A percentile compares a stretch with the other conserved stretches of the same genome.
Evolutionary conservation across 2,888 invertebrate genomes (phyloP).

Genomic region (Ceratothoa steindachneri): DNA sequence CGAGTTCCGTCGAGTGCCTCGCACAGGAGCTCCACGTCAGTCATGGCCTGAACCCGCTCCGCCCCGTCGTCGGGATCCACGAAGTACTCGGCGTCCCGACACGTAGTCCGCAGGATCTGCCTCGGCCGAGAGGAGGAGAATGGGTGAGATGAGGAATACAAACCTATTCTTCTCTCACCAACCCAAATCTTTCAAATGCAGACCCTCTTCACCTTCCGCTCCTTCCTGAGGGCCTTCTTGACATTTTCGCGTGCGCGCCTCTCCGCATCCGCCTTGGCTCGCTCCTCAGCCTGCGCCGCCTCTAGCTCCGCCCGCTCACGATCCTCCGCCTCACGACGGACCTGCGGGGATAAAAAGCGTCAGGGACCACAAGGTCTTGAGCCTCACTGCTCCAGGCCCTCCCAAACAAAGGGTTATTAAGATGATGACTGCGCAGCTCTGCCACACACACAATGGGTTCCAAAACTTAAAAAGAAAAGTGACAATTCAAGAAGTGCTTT

Average conservation of each 20-base stretch:
- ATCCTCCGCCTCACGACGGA: slow-evolving; percentile 32
- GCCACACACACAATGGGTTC: too few species aligned
- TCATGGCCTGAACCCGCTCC: slow-evolving; percentile 76
- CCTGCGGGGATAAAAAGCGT: not conserved
- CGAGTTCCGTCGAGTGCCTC: slow-evolving; percentile 63
- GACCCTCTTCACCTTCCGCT: slow-evolving; percentile 33
- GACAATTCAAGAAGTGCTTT: too few species aligned
- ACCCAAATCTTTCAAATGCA: too few species aligned
- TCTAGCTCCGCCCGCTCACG: slow-evolving; percentile 30
- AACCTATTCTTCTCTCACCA: too few species aligned
- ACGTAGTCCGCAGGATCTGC: slow-evolving; percentile 72
- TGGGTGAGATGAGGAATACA: too few species aligned
- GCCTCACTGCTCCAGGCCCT: too few species aligned
- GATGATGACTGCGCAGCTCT: too few species aligned
- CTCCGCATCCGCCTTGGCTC: slow-evolving; percentile 34
- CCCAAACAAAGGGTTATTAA: too few species aligned
- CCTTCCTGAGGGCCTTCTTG: slow-evolving; percentile 42
- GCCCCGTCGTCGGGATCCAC: slow-evolving; percentile 61
- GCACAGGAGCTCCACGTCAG: slow-evolving; percentile 85
- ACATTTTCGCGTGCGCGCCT: slow-evolving; percentile 41
- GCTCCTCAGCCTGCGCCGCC: slow-evolving; percentile 37
- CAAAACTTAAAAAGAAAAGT: too few species aligned
- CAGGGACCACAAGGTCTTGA: too few species aligned
- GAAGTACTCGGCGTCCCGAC: slow-evolving; percentile 78
- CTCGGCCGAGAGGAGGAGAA: too few species aligned